phyloP scores from a whole-genome alignment of 2,888 invertebrate genomes.

The Beris morrisii region DNA sequence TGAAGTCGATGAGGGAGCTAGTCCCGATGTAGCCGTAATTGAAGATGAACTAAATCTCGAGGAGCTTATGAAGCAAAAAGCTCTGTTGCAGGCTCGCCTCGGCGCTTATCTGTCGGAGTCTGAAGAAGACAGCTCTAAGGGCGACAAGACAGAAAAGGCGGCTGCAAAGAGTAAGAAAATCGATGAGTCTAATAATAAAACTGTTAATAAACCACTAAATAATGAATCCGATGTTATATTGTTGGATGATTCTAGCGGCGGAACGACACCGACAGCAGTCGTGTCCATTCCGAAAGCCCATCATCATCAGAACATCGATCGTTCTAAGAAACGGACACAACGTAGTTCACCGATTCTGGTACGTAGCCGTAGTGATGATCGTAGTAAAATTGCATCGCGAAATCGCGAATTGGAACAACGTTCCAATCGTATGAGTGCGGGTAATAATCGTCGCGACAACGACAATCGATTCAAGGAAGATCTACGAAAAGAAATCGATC shows the following conservation, averaged over 20 bases:
- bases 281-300: constrained; percentile 36
- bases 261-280: constrained; percentile 54
- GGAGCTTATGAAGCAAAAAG: constrained; percentile 88
- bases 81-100: constrained; percentile 74
- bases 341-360: background rate
- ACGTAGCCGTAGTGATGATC: constrained; percentile 48
- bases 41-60: constrained; percentile 87
- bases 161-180: constrained; percentile 38
- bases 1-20: constrained; percentile 66
- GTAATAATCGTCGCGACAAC: constrained; percentile 55
- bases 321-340: constrained; percentile 17
- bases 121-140: constrained; percentile 59
- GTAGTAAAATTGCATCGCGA: constrained; percentile 46
- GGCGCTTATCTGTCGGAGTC: constrained; percentile 75
- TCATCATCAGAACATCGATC: constrained; percentile 39
- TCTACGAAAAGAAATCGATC: constrained; percentile 55
- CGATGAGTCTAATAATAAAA: constrained; percentile 48
- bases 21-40: constrained; percentile 73
- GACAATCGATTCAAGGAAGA: constrained; percentile 55
- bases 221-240: constrained; percentile 63
- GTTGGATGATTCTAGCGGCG: constrained; percentile 67
- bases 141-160: constrained; percentile 41
- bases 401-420: constrained; percentile 43
- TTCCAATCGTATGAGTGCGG: constrained; percentile 20
- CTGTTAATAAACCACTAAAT: constrained; percentile 46